phyloP scores from a whole-genome alignment of 2,113 vertebrate species.

The Smithornis capensis region DNA sequence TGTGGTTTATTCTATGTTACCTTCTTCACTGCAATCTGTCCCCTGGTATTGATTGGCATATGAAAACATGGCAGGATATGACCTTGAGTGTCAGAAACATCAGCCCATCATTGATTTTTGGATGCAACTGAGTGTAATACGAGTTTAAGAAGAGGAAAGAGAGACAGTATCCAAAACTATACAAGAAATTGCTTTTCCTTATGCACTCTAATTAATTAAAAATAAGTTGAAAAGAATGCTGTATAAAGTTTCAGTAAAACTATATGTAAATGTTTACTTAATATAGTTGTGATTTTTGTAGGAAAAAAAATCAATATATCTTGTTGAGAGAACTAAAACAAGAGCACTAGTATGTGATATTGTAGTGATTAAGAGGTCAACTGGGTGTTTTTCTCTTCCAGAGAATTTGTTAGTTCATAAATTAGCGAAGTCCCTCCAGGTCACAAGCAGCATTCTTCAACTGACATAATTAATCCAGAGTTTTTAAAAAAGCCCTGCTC shows the following conservation, averaged over 20 bases:
- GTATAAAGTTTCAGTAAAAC: too few species aligned
- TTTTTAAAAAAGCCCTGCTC: neutral
- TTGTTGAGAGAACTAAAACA: neutral
- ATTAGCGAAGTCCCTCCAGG: neutral
- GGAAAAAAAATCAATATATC: neutral
- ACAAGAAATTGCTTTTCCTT: too few species aligned
- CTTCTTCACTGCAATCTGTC: neutral
- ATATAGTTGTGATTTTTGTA: too few species aligned
- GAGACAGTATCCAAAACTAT: neutral
- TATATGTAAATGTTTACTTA: too few species aligned
- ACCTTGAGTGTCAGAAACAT: neutral
- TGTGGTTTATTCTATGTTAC: neutral
- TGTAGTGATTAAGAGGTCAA: neutral
- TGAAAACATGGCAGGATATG: neutral
- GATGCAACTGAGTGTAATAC: neutral
- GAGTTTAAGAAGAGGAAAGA: neutral
- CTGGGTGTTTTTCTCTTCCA: neutral
- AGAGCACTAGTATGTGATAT: neutral
- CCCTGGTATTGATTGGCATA: neutral
- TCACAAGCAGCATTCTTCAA: neutral
- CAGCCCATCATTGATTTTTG: neutral
- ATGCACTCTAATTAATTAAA: too few species aligned
- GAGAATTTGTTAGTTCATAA: neutral
- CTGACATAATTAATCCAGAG: neutral
- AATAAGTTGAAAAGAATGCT: too few species aligned